Conservation (phyloP, 2,888 invertebrate genomes). For the Nezara viridula region DNA sequence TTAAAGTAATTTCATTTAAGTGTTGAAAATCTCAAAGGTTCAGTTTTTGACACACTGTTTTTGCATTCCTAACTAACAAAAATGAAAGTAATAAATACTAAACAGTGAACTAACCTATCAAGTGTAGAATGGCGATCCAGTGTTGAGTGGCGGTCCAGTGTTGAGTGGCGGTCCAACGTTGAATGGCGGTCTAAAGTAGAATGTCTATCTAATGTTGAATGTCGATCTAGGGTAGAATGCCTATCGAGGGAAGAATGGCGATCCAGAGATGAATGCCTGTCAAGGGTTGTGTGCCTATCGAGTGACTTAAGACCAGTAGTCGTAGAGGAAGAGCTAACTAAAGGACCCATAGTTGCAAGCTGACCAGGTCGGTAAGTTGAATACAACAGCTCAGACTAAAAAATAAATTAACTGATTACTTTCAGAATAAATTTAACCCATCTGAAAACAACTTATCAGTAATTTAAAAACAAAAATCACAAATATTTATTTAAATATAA, state of each 20-base stretch:
- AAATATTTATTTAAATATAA: not conserved
- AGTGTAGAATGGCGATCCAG: constrained; percentile 61
- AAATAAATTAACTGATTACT: constrained; percentile 33
- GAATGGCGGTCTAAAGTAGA: constrained; percentile 67
- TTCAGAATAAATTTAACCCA: not conserved
- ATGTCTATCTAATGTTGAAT: constrained; percentile 62
- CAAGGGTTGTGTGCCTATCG: constrained; percentile 66
- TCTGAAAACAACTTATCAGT: not conserved
- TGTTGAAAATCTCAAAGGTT: too few species aligned
- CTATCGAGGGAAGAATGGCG: constrained; percentile 62
- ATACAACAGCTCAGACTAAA: constrained; percentile 68
- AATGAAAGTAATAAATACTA: not conserved
- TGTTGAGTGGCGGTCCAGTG: constrained; percentile 63
- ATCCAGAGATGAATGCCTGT: constrained; percentile 65
- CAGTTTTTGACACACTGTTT: too few species aligned
- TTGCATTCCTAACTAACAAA: not conserved
- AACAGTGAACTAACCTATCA: not conserved
- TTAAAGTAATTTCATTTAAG: too few species aligned
- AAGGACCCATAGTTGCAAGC: constrained; percentile 67
- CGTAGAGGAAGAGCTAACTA: constrained; percentile 67
- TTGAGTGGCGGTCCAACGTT: constrained; percentile 61
- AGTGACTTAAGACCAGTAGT: constrained; percentile 63
- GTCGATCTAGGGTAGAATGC: constrained; percentile 62
- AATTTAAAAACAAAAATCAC: not conserved
- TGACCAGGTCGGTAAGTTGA: constrained; percentile 67